Evolutionary conservation across 2,888 invertebrate species (phyloP), one percentile per base, ranked within the genome.

Genomic region (Lasioglossum malachurum): DNA sequence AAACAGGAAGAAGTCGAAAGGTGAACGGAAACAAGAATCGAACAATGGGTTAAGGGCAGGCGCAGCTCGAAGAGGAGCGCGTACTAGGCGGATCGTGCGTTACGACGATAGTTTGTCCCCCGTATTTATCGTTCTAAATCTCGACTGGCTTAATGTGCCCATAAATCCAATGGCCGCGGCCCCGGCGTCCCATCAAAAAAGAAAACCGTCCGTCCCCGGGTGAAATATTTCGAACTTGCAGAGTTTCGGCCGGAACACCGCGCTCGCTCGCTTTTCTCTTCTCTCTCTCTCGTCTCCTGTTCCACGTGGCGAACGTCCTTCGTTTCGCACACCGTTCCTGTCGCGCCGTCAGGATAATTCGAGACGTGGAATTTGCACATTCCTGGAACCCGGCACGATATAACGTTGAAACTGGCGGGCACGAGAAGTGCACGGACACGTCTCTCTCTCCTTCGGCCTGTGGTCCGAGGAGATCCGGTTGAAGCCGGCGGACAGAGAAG

Each of bases 391-490:
- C 49, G 19, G 7, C 44, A 44, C 27, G 82, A 84, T 77, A 49
- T 60, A n/a, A n/a, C 8, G 7, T 12, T 38, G 69, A 80, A 41
- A 71, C 72, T 57, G 83, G 27, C 80, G 76, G n/a, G 53, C 53
- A 19, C 73, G 46, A 19, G 72, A 31, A 31, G 46, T 41, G 49
- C 14, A 53, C 77, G 38, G 72, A 77, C 76, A 76, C 80, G 82
- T 88, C 53, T 53, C 53, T 53, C 53, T 53, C 53, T 53, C 53
- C 82, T 81, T 90, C 88, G 87, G 82, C 87, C 87, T 83, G 76
- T 31, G 44, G 84, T 46, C 74, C 46, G 74, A 80, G 53, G 82
- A 88, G 89, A 91, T 91, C 91, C 89, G 86, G 89, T 91, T 86
- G 78, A 79, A 86, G 53, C 84, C 75, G 80, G 85, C 82, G 87